These are phyloP conservation scores for Diadegma fenestrale DNA, from an alignment of 2,888 invertebrate species.

Conservation along the genomic window DNA sequence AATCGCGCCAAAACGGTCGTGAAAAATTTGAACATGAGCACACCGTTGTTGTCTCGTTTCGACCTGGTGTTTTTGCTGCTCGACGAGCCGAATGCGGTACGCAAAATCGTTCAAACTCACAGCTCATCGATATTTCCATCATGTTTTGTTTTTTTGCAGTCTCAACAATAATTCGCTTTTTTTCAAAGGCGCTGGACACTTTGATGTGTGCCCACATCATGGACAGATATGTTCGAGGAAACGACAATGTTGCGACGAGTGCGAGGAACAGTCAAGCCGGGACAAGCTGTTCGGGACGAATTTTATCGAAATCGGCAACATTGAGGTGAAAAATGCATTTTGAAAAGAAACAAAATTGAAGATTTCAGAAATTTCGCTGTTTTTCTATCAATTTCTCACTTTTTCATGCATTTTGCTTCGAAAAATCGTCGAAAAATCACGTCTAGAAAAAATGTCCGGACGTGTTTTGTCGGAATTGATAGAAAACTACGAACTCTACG, in stretches of 20 bases:
- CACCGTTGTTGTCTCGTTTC: constrained; percentile 95
- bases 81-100: constrained; percentile 93
- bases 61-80: constrained; percentile 96
- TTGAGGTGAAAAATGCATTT: constrained; percentile 59
- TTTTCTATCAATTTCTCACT: not conserved
- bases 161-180: not conserved
- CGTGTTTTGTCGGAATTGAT: no score
- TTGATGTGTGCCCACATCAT: constrained; percentile 94
- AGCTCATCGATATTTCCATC: constrained; percentile 1
- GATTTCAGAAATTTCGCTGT: not conserved
- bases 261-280: constrained; percentile 43
- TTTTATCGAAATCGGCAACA: constrained; percentile 34
- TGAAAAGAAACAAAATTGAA: not conserved
- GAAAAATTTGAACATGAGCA: constrained; percentile 95
- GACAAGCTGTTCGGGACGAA: not conserved
- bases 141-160: no score
- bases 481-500: no score
- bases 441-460: no score
- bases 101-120: not conserved
- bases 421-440: no score
- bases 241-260: constrained; percentile 59
- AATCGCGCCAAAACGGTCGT: constrained; percentile 94
- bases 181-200: constrained; percentile 89
- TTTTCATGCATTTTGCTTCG: not conserved
- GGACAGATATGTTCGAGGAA: constrained; percentile 89